A percentile compares a stretch with the other conserved stretches of the same genome.
phyloP scores from a whole-genome alignment of 2,888 invertebrate genomes.

The Adelognathus sp. region DNA sequence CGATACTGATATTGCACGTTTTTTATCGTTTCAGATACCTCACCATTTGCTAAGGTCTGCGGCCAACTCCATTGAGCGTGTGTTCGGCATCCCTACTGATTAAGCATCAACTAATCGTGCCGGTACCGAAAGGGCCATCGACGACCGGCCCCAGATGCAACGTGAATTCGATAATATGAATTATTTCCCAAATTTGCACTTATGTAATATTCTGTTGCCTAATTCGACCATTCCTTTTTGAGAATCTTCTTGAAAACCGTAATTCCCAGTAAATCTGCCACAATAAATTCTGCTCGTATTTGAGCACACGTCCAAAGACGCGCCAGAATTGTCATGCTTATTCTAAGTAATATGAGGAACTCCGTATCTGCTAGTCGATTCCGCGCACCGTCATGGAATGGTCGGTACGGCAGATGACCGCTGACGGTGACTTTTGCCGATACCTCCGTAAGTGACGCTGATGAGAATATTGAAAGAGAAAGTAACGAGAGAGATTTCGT shows the following conservation, averaged over 20 bases:
- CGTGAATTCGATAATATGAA: neutral
- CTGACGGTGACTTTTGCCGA: constrained; percentile 33
- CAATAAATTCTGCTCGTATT: neutral
- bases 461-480: constrained; percentile 71
- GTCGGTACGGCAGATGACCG: constrained; percentile 17
- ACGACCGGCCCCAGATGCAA: neutral
- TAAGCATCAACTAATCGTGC: neutral
- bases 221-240: neutral
- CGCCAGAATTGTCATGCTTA: neutral
- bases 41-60: neutral
- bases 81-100: neutral
- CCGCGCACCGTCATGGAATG: neutral
- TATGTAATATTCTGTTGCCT: neutral
- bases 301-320: neutral
- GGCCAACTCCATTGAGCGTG: neutral
- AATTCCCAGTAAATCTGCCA: neutral
- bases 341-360: neutral
- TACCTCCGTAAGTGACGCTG: constrained; percentile 45
- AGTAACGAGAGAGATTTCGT: constrained; percentile 68
- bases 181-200: neutral
- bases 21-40: constrained; percentile 22
- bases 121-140: neutral
- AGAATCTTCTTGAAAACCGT: neutral
- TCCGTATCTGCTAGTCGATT: neutral
- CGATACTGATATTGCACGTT: neutral